Evolutionary conservation across 1,140 invertebrate genomes (phyloP).

Genomic region (Drosophila sp.): DNA sequence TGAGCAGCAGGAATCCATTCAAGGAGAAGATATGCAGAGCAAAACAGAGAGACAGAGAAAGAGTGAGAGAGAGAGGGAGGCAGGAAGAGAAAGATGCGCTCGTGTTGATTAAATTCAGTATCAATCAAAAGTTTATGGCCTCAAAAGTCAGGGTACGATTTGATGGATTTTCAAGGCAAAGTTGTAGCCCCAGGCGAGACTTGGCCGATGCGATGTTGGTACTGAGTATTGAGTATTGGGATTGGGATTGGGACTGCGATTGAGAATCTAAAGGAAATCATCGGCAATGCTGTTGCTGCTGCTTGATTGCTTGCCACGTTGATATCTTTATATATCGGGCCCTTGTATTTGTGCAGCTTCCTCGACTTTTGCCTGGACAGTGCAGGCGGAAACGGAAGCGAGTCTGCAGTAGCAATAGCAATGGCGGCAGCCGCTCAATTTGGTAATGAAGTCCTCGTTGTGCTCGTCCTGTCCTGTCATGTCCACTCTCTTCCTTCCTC

Average conservation of each 20-base stretch:
- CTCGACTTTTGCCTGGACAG: conserved; percentile 56
- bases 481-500: conserved; percentile 11
- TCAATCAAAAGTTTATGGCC: conserved; percentile 82
- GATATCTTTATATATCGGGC: conserved; percentile 68
- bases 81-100: conserved; percentile 33
- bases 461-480: conserved; percentile 41
- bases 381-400: conserved; percentile 77
- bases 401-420: conserved; percentile 60
- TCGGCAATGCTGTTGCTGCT: conserved; percentile 45
- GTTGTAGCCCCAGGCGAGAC: conserved; percentile 48
- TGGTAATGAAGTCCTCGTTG: conserved; percentile 77
- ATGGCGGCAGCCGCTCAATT: conserved; percentile 74
- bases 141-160: conserved; percentile 74
- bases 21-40: conserved; percentile 23
- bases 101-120: conserved; percentile 81
- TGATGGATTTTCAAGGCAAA: conserved; percentile 73
- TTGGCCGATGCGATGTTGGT: conserved; percentile 13
- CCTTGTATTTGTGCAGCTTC: conserved; percentile 73
- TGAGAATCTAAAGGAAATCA: conserved; percentile 70
- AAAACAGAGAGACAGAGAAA: background rate
- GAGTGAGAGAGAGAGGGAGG: background rate
- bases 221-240: conserved; percentile 12
- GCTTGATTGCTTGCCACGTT: conserved; percentile 80
- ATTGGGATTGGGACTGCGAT: conserved; percentile 10
- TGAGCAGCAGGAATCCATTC: conserved; percentile 17